Evolutionary conservation across 2,888 invertebrate genomes (phyloP), one percentile per base, ranked within the genome.

Genomic region (Scaptomyza cyrtandrae): DNA sequence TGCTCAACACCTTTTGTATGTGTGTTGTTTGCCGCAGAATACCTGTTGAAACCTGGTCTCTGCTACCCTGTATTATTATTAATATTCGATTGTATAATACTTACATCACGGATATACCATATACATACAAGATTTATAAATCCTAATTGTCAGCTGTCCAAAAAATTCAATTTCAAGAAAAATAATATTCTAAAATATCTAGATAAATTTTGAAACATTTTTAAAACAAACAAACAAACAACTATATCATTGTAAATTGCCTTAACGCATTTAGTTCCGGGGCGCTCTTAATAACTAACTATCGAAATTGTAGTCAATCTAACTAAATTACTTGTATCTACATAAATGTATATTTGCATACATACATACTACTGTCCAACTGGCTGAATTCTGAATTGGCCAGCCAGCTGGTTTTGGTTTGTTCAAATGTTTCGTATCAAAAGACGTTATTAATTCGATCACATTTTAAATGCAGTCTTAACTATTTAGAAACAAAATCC

Each of bases 401-500:
- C 56, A 76, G 60, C 35, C 60, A 64, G 45, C 50, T 88, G 70
- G 58, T 88, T 83, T 83, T 83, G 88, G 83, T 83, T 83, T 83
- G 83, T 83, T 83, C 84, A 88, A 70, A 86, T 86, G 88, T 86
- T 88, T 82, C 76, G 66, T 75, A 63, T 59, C 29, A 63, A 46
- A 69, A 56, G 24, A 58, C 14, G 35, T 50, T 24, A 53, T 41
- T 24, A 69, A 78, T 78, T 78, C 78, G 78, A 74, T 49, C 35
- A 78, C 66, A 61, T 64, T 63, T 55, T 52, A 13, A 55, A 58
- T 58, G 44, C 29, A 68, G 68, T 43, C 24, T 56, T 4, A 35
- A n/a, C 56, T 50, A 33, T 33, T 33, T 9, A 43, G 66, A 72
- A 60, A 58, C 55, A 58, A 67, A 58, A 67, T 39, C 7, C 45